Evolutionary conservation across 2,113 vertebrate species (phyloP), one percentile per base, ranked within the genome.

Genomic region (Elgaria multicarinata): DNA sequence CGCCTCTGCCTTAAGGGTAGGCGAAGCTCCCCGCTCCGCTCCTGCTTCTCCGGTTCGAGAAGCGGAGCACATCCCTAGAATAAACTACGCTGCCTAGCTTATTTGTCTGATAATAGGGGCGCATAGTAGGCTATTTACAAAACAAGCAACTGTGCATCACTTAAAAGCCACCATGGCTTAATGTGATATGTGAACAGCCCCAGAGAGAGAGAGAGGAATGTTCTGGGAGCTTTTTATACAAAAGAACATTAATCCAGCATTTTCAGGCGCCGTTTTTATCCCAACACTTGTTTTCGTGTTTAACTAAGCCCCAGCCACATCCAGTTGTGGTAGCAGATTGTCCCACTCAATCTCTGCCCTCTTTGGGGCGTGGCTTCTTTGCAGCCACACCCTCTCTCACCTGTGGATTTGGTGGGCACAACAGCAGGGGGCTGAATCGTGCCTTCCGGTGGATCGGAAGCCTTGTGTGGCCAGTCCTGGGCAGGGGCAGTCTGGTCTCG

Each of bases 401-500:
- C 88, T 55, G 82, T 77, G n/a, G 82, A 7, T 69, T 66, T 85
- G 72, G 88, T 85, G 74, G 82, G 82, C 62, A 46, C 74, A 90
- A 92, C 83, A 93, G 93, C 95, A 16, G 87, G 78, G 13, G 91
- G 87, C 36, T 81, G 94, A 50, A 88, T 84, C 10, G 94, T 84
- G 10, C 86, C 64, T 8, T 76, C 88, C 92, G 90, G 28, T 91
- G 86, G 78, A 18, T 88, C 67, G 85, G 86, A 8, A 92, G 50
- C 36, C 69, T 74, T n/a, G 53, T 91, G 58, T 6, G n/a, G 46
- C 88, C 44, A 94, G 12, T 77, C 74, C 55, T 83, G 85, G 62
- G 92, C 55, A 89, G 75, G 92, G 3, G n/a, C 67, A 0, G 55
- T 67, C 58, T 98, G 98, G 92, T 98, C 98, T 93, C 95, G 95